Evolutionary conservation across 2,113 vertebrate genomes (phyloP), one percentile per base, ranked within the genome.

Genomic region (Stegastes partitus): DNA sequence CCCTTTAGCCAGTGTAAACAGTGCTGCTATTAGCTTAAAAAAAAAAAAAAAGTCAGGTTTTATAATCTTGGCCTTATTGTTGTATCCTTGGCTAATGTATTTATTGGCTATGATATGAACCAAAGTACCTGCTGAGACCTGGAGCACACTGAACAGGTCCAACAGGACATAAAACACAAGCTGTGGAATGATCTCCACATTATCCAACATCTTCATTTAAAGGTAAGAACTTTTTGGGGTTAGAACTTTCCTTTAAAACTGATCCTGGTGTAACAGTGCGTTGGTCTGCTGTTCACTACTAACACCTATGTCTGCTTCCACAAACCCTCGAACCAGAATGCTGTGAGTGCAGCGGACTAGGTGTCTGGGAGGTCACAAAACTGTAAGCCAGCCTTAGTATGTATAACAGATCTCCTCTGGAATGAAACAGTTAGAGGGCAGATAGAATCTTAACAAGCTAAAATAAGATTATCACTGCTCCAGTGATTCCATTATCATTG

Each of bases 401-500:
- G 61, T n/a, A 51, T 47, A 7, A 49, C n/a, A 50, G 56, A 57
- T 68, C 51, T 72, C 39, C 47, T 89, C 45, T 66, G 23, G 19
- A 77, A 39, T 59, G 49, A 77, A 81, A 74, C 15, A 23, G 26
- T 74, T 81, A 34, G 28, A 84, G 83, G 68, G 68, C 51, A 59
- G 63, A 89, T 11, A 74, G 66, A 83, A 87, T 75, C 47, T 70
- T 82, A 86, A 90, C 84, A 85, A 67, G 83, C 57, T 56, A 64
- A 80, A 84, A 84, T 67, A 74, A 82, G 73, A 88, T 87, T 79
- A 86, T 66, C 9, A 50, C 68, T n/a, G 76, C 78, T 81, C 45
- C 78, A 84, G 49, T 80, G 59, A 65, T 75, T 85, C 73, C 75
- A 81, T 87, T 89, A 82, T 86, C 70, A 76, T 70, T 83, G 61